phyloP scores from a whole-genome alignment of 2,113 vertebrate genomes.

The Tachysurus fulvidraco region DNA sequence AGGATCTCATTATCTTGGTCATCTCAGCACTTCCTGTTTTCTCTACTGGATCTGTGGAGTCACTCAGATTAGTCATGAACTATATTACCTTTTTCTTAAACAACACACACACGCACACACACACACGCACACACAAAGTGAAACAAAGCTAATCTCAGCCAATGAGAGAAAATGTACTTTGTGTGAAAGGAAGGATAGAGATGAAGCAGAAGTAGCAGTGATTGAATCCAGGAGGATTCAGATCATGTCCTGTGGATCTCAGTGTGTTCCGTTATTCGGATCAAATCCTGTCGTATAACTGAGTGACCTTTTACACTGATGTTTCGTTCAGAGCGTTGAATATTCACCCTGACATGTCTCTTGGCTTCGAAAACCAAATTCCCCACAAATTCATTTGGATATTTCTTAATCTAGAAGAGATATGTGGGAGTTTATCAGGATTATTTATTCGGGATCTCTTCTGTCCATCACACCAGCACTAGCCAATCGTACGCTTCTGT shows the following conservation, averaged over 20 bases:
- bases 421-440: too few relatives aligned
- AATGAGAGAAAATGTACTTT: too few relatives aligned
- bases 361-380: not conserved
- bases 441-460: too few relatives aligned
- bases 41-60: not conserved
- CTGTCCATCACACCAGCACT: too few relatives aligned
- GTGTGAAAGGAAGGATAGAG: too few relatives aligned
- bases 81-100: too few relatives aligned
- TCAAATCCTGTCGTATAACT: not conserved
- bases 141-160: not conserved
- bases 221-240: not conserved
- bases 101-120: too few relatives aligned
- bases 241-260: not conserved
- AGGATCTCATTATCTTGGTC: not conserved
- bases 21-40: not conserved
- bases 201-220: not conserved
- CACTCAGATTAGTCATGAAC: not conserved
- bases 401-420: not conserved
- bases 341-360: not conserved
- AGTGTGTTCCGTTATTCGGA: not conserved
- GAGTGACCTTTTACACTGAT: too few relatives aligned
- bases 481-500: too few relatives aligned
- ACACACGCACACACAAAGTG: not conserved
- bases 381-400: not conserved
- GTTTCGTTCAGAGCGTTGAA: not conserved